Evolutionary conservation across 2,113 vertebrate genomes (phyloP).

Genomic region (Naja naja): DNA sequence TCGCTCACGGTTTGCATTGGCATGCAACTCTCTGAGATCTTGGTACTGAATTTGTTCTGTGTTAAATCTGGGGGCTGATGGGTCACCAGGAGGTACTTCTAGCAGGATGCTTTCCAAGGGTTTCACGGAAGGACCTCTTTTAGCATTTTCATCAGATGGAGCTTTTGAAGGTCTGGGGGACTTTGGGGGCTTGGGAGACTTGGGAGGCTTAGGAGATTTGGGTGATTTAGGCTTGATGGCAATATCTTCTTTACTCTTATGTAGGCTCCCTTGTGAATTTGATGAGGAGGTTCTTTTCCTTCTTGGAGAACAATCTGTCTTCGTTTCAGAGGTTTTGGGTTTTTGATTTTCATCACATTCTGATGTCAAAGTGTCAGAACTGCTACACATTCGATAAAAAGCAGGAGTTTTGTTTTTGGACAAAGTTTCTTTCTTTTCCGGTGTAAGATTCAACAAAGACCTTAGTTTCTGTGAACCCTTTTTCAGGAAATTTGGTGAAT

Average conservation of each 20-base stretch:
- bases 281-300: slow-evolving; percentile 69
- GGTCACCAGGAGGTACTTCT: slow-evolving; percentile 63
- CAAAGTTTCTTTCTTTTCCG: slow-evolving; percentile 82
- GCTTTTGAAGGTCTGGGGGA: slow-evolving; percentile 42
- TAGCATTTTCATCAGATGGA: slow-evolving; percentile 61
- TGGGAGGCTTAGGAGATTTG: slow-evolving; percentile 49
- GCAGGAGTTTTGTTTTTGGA: slow-evolving; percentile 70
- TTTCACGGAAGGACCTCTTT: slow-evolving; percentile 50
- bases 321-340: slow-evolving; percentile 70
- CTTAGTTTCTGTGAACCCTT: slow-evolving; percentile 84
- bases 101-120: slow-evolving; percentile 61
- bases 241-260: slow-evolving; percentile 66
- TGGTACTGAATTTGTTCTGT: slow-evolving; percentile 77
- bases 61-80: slow-evolving; percentile 82
- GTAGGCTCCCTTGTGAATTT: slow-evolving; percentile 73
- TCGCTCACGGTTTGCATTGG: slow-evolving; percentile 37
- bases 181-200: neutral
- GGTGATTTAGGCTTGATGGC: slow-evolving; percentile 57
- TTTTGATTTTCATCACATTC: slow-evolving; percentile 75
- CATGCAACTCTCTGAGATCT: slow-evolving; percentile 56
- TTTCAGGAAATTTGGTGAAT: slow-evolving; percentile 80
- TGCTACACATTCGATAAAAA: slow-evolving; percentile 78
- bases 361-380: slow-evolving; percentile 82
- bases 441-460: slow-evolving; percentile 82
- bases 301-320: slow-evolving; percentile 68